Base-by-base conservation (phyloP, 2,888 invertebrate species). In the Teleogryllus oceanicus region DNA sequence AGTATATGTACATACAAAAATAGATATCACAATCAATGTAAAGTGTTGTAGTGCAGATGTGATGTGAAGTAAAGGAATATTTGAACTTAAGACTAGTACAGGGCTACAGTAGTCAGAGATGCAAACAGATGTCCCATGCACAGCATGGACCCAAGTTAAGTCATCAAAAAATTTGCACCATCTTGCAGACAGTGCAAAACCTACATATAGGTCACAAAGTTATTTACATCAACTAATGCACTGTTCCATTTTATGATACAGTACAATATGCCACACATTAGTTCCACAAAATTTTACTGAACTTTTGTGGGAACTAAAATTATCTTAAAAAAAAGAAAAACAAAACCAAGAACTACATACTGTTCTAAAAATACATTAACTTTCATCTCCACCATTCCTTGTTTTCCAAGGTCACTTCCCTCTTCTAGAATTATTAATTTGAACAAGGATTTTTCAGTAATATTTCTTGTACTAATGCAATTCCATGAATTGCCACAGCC, bases 171-270 rank as follows among this genome's bases (percentile, higher is more conserved):
- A 62, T 18, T 13, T 62, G 62, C 62, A 62, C 62, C 8, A 8
- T n/a, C 8, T 62, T 62, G 62, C 62, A 37, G 62, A 62, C 13
- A 62, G 62, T 5, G n/a, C 62, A 62, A 13, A 62, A 62, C 62
- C 62, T 18, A 62, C 62, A 62, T 62, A 18, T n/a, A 62, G 62
- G 62, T 62, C n/a, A n/a, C n/a, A 18, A 18, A 62, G n/a, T 13
- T 62, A 62, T 62, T 62, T 62, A 62, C 62, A 62, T 62, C 13
- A 62, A 62, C 62, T 62, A 62, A 11, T 62, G 62, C 62, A 62
- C 62, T n/a, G n/a, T 62, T 62, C 62, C 62, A 62, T 62, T 62
- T 62, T n/a, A 62, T 62, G 62, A 62, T 62, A 62, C 62, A 62
- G 62, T 62, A n/a, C 62, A 62, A 62, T 18, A 62, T 37, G 37